Evolutionary conservation across 2,797 vertebrate species (phyloP).

Genomic region (Luscinia megarhynchos): DNA sequence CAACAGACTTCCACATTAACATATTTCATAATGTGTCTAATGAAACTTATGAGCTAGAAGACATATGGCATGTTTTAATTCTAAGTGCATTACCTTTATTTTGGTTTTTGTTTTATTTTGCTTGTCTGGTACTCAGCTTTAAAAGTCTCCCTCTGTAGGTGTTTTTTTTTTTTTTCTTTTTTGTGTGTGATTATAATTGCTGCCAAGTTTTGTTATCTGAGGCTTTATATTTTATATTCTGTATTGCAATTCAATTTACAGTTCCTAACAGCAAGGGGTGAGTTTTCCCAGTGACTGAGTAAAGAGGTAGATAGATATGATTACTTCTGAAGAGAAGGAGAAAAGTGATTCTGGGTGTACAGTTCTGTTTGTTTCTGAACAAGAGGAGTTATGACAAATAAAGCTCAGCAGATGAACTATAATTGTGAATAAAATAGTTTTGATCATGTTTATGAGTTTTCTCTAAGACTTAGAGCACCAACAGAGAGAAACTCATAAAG

Average conservation of each 20-base stretch:
- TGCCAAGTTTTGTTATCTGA: not conserved
- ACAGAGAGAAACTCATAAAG: not conserved
- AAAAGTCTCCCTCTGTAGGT: not conserved
- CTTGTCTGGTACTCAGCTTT: not conserved
- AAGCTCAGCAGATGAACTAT: not conserved
- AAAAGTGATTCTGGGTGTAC: not conserved
- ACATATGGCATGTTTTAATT: not conserved
- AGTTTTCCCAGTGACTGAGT: not conserved
- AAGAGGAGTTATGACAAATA: not conserved
- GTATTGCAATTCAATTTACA: slow-evolving; percentile 31
- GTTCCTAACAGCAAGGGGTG: slow-evolving; percentile 11
- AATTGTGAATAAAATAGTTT: not conserved
- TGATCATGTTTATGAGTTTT: not conserved
- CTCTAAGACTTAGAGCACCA: not conserved
- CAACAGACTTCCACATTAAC: not conserved
- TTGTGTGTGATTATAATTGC: not conserved
- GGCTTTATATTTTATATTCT: slow-evolving; percentile 13
- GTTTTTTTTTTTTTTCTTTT: not conserved
- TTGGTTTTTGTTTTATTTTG: not conserved
- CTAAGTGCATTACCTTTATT: not conserved
- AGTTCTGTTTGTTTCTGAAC: not conserved
- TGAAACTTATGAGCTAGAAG: not conserved
- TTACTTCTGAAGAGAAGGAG: not conserved
- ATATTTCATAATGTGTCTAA: not conserved
- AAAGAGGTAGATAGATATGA: not conserved